Conservation (phyloP, 2,113 vertebrate genomes). For the Callospermophilus lateralis region DNA sequence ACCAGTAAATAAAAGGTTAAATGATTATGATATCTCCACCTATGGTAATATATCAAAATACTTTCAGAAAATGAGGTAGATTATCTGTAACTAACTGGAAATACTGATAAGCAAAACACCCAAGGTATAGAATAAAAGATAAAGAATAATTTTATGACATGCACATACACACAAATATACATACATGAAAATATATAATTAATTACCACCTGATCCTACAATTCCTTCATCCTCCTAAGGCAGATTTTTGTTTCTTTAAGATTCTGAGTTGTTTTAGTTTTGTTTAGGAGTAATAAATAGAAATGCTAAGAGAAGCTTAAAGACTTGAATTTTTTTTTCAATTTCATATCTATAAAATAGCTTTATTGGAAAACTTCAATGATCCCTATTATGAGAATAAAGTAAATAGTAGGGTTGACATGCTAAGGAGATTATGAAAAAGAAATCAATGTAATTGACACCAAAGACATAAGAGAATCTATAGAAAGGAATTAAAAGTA, state of each 20-base stretch:
- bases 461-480: not conserved
- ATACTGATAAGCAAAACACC: slow-evolving; percentile 16
- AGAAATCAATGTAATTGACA: not conserved
- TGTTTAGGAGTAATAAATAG: not conserved
- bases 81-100: not conserved
- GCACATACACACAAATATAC: not conserved
- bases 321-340: too few relatives aligned
- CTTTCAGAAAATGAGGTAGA: slow-evolving; percentile 38
- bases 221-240: not conserved
- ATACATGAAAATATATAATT: not conserved
- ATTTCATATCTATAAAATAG: not conserved
- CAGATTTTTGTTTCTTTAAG: slow-evolving; percentile 51
- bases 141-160: not conserved
- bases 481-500: not conserved
- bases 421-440: not conserved
- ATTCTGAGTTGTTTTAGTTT: slow-evolving; percentile 14
- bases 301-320: slow-evolving; percentile 26
- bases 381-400: not conserved
- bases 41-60: not conserved
- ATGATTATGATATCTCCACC: slow-evolving; percentile 19
- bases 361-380: not conserved
- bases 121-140: not conserved
- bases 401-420: not conserved
- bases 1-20: slow-evolving; percentile 22
- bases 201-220: not conserved